Evolutionary conservation across 2,113 vertebrate species (phyloP), one percentile per base, ranked within the genome.

Genomic region (Aptenodytes forsteri): DNA sequence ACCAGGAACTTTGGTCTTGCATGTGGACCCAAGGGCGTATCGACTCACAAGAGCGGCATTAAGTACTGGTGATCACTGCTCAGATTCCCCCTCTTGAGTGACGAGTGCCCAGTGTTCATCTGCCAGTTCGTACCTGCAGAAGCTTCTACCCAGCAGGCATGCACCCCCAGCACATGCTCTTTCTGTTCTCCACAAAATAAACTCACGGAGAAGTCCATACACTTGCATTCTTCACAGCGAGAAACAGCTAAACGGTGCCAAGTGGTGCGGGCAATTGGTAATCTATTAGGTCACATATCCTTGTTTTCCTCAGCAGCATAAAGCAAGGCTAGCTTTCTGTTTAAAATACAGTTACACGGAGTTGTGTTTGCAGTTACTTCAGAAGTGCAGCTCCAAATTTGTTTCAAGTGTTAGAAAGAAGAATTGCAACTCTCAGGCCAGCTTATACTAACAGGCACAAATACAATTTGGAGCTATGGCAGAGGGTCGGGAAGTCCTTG

Each of bases 391-490:
- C 69, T 62, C 69, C n/a, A 32, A 17, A 5, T 90, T 3, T 17
- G 11, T 52, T 40, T 20, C 34, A 58, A 2, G 42, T 13, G 8
- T 40, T 18, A 47, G 25, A 44, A 79, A 19, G 69, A 52, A 56
- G 64, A 81, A 42, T 3, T n/a, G 58, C 27, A 72, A 9, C 50
- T 36, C 56, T 38, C 20, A 42, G 50, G 32, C 30, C 64, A 42
- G 32, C 49, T 30, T 61, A 15, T 13, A 25, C 2, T 34, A 52
- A 6, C 14, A 52, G 56, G 58, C 61, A 76, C 52, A n/a, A 8
- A 34, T 13, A 11, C 0, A 13, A 16, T 12, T 0, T 42, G 56
- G 49, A 30, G 84, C 64, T 36, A 6, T 1, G 1, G 5, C 61
- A 88, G 62, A 42, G 14, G 17, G 17, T 7, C 18, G 19, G 79